A percentile compares a stretch with the other conserved stretches of the same genome.
phyloP scores from a whole-genome alignment of 1,140 invertebrate species.

The Dendrolimus kikuchii region DNA sequence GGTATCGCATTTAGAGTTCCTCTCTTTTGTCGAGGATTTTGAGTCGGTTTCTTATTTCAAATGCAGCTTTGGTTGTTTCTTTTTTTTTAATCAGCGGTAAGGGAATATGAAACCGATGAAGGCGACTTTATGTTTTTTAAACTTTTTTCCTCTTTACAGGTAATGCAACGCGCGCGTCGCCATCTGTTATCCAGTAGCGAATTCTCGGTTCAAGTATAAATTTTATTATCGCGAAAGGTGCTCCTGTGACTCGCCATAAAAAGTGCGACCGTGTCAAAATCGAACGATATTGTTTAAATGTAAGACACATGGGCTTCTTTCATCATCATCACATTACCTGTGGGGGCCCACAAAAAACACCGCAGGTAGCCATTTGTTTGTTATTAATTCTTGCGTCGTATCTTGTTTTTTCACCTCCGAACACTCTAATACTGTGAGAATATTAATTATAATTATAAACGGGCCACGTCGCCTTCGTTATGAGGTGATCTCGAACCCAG shows the following conservation, averaged over 20 bases:
- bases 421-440: slow-evolving; percentile 67
- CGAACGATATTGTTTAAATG: slow-evolving; percentile 58
- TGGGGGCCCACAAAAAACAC: slow-evolving; percentile 64
- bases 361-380: slow-evolving; percentile 71
- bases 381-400: slow-evolving; percentile 70
- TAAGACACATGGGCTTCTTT: slow-evolving; percentile 65
- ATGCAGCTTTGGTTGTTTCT: slow-evolving; percentile 47
- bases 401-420: slow-evolving; percentile 51
- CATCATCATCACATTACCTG: slow-evolving; percentile 61
- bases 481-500: slow-evolving; percentile 42
- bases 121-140: slow-evolving; percentile 28
- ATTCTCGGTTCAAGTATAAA: slow-evolving; percentile 14
- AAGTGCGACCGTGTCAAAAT: slow-evolving; percentile 64
- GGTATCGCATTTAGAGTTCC: slow-evolving; percentile 67
- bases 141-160: slow-evolving; percentile 9
- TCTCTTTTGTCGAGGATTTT: slow-evolving; percentile 63
- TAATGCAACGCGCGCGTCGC: slow-evolving; percentile 22
- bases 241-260: slow-evolving; percentile 49
- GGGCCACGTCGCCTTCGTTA: slow-evolving; percentile 56
- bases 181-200: slow-evolving; percentile 56
- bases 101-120: slow-evolving; percentile 47
- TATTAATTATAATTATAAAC: slow-evolving; percentile 72
- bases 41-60: slow-evolving; percentile 64
- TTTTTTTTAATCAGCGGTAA: slow-evolving; percentile 47
- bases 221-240: slow-evolving; percentile 33